These are phyloP conservation scores for Pyrgus malvae DNA, from an alignment of 2,888 invertebrate genomes.

Conservation along the genomic window DNA sequence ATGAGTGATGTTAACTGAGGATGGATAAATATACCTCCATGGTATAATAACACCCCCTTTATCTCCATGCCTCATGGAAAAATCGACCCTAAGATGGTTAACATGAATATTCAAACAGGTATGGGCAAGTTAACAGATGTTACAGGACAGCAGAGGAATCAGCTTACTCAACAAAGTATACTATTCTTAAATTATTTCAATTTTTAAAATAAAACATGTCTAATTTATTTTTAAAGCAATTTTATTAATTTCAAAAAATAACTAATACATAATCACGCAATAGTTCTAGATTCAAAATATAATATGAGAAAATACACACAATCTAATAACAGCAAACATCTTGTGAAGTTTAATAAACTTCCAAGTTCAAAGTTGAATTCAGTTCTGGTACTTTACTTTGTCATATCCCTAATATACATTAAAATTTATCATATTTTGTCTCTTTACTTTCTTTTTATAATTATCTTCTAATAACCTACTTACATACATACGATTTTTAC, in stretches of 20 bases:
- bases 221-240: constrained; percentile 60
- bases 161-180: no score
- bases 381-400: constrained; percentile 60
- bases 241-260: constrained; percentile 79
- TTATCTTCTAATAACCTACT: constrained; percentile 62
- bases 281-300: constrained; percentile 70
- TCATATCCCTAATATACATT: constrained; percentile 58
- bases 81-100: no score
- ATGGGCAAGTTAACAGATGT: no score
- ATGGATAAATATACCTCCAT: no score
- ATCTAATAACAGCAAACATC: constrained; percentile 51
- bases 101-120: no score
- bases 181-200: no score
- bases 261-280: constrained; percentile 75
- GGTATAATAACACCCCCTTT: no score
- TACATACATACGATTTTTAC: constrained; percentile 61
- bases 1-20: no score
- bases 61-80: no score
- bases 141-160: no score
- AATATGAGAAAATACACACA: constrained; percentile 74
- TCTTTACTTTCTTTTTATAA: constrained; percentile 40
- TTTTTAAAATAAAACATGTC: neutral
- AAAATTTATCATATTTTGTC: constrained; percentile 50
- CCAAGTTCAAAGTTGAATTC: constrained; percentile 50
- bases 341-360: constrained; percentile 43